Evolutionary conservation across 2,113 vertebrate species (phyloP).

Genomic region (Catagonus wagneri): DNA sequence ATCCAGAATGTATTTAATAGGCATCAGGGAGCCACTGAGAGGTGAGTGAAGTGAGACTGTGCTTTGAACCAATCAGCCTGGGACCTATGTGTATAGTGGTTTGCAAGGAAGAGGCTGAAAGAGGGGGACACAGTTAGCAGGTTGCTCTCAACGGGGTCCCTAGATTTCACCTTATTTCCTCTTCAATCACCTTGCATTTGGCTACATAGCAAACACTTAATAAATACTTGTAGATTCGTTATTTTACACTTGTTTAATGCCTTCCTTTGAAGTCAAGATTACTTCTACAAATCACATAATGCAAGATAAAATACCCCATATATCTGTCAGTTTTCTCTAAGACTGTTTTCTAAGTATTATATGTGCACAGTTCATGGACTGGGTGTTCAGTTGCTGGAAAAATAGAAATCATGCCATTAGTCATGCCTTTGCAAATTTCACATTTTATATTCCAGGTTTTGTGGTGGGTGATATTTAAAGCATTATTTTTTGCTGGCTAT

Average conservation of each 20-base stretch:
- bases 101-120: not conserved
- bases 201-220: slow-evolving; percentile 75
- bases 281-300: slow-evolving; percentile 83
- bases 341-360: slow-evolving; percentile 81
- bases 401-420: slow-evolving; percentile 81
- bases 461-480: slow-evolving; percentile 74
- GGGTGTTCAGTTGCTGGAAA: slow-evolving; percentile 72
- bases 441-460: slow-evolving; percentile 74
- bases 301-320: slow-evolving; percentile 81
- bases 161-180: slow-evolving; percentile 50
- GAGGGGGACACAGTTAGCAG: not conserved
- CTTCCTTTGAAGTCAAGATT: slow-evolving; percentile 82
- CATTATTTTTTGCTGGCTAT: slow-evolving; percentile 49
- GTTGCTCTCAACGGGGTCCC: not conserved
- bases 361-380: slow-evolving; percentile 66
- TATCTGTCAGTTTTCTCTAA: slow-evolving; percentile 82
- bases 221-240: slow-evolving; percentile 82
- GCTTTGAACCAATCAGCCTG: not conserved
- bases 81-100: not conserved
- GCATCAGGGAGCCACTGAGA: not conserved
- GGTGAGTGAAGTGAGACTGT: not conserved
- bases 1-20: not conserved
- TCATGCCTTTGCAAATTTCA: slow-evolving; percentile 80
- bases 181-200: slow-evolving; percentile 65
- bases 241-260: slow-evolving; percentile 83